A percentile compares a stretch with the other conserved stretches of the same genome.
These are phyloP conservation scores for Agrilus cyanescens DNA, from an alignment of 2,888 invertebrate species.

Conservation along the genomic window DNA sequence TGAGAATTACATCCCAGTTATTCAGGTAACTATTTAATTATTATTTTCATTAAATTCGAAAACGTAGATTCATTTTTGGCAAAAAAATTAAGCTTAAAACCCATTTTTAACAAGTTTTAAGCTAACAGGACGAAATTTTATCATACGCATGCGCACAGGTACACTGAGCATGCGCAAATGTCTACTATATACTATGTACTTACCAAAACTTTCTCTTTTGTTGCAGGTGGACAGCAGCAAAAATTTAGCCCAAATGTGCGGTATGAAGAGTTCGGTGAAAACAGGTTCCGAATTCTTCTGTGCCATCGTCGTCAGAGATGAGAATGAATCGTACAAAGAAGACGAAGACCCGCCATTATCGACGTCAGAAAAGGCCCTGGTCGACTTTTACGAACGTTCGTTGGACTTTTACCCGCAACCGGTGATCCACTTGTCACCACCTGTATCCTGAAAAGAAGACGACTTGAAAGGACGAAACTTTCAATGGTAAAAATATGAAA, in stretches of 20 bases:
- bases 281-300: constrained; percentile 42
- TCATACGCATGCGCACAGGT: too few relatives aligned
- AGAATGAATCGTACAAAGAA: constrained; percentile 35
- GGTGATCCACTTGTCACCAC: constrained; percentile 48
- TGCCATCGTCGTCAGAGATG: constrained; percentile 40
- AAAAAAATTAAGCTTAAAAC: too few relatives aligned
- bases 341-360: constrained; percentile 40
- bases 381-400: constrained; percentile 55
- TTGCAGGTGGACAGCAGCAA: constrained; percentile 45
- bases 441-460: constrained; percentile 5
- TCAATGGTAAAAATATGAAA: too few relatives aligned
- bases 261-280: constrained; percentile 29
- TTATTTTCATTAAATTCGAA: too few relatives aligned
- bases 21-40: constrained; percentile 43
- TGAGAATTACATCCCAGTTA: constrained; percentile 65
- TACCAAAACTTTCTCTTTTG: constrained; percentile 25
- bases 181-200: too few relatives aligned
- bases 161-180: too few relatives aligned
- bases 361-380: constrained; percentile 48
- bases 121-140: too few relatives aligned
- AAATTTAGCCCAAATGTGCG: constrained; percentile 40
- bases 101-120: too few relatives aligned
- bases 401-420: constrained; percentile 52
- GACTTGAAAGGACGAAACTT: constrained; percentile 3
- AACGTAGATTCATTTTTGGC: too few relatives aligned